Evolutionary conservation across 2,113 vertebrate genomes (phyloP), one percentile per base, ranked within the genome.

Genomic region (Callipepla squamata): DNA sequence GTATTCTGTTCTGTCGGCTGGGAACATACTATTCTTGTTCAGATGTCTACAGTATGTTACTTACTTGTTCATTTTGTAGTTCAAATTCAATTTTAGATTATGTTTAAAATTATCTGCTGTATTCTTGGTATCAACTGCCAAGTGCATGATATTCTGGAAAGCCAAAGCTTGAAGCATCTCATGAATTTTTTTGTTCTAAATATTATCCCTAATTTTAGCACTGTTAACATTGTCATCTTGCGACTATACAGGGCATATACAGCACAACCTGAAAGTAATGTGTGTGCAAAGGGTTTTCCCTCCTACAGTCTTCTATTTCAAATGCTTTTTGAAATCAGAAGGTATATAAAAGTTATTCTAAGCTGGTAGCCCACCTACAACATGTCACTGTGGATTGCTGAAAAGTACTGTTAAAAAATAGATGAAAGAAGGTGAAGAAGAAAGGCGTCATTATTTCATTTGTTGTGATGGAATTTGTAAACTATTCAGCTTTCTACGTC

Each of bases 301-400:
- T 97, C 97, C 96, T 96, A 97, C 97, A 77, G 83, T 66, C 65
- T 97, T 97, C 96, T 97, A 96, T 97, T 98, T 96, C 94, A 93
- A 96, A 95, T 69, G 70, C 28, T 86, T 68, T 74, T 76, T 85
- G 85, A 93, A 92, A 97, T 96, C 83, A 94, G 93, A 93, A 96
- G 75, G 68, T 80, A 90, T 94, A 82, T 63, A 75, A 30, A 94
- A 94, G 80, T 92, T 97, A 96, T 96, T 96, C 93, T 93, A 74
- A 95, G 84, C n/a, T 89, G 83, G 82, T 91, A 94, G 61, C 85
- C 96, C 91, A 92, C 94, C 83, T 93, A 96, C 83, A 94, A 62
- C 90, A 62, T 96, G 95, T 96, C 96, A 96, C 32, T 76, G 68
- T 53, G 74, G 58, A 95, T 87, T 91, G 62, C 66, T 95, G 68